A percentile compares a stretch with the other conserved stretches of the same genome.
phyloP scores from a whole-genome alignment of 2,113 vertebrate species.

The Eubucco bourcierii region DNA sequence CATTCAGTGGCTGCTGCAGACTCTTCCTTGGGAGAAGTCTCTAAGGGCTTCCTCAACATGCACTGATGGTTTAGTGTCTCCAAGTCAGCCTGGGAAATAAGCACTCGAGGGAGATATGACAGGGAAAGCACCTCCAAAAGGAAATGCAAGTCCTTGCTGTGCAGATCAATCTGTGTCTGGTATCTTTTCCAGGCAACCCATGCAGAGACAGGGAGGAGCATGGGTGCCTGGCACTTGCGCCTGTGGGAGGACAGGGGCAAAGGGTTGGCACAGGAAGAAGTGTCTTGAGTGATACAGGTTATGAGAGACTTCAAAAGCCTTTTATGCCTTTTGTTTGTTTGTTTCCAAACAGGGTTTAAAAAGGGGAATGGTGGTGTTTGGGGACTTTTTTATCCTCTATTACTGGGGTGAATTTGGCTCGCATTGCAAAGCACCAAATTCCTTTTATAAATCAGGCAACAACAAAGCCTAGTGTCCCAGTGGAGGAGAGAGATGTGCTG shows the following conservation, averaged over 20 bases:
- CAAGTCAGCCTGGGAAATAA: neutral
- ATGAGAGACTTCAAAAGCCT: neutral
- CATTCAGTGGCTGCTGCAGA: neutral
- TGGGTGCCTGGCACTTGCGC: neutral
- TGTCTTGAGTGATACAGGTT: neutral
- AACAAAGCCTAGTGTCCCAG: constrained; percentile 1
- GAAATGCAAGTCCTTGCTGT: neutral
- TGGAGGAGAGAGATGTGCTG: neutral
- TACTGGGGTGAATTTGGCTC: neutral
- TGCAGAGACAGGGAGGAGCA: neutral
- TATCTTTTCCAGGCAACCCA: rapidly evolving
- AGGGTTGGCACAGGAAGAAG: neutral
- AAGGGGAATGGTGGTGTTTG: neutral
- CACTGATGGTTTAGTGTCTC: neutral
- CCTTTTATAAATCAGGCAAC: neutral
- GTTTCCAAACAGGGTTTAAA: neutral
- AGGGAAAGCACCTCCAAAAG: neutral
- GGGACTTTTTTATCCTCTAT: neutral
- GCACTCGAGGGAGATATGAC: rapidly evolving
- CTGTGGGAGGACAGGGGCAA: neutral
- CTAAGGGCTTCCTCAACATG: neutral
- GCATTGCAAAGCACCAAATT: neutral
- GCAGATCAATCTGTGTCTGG: neutral
- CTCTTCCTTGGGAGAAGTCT: neutral
- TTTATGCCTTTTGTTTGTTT: neutral